phyloP scores from a whole-genome alignment of 2,113 vertebrate genomes.

The Onychostruthus taczanowskii region DNA sequence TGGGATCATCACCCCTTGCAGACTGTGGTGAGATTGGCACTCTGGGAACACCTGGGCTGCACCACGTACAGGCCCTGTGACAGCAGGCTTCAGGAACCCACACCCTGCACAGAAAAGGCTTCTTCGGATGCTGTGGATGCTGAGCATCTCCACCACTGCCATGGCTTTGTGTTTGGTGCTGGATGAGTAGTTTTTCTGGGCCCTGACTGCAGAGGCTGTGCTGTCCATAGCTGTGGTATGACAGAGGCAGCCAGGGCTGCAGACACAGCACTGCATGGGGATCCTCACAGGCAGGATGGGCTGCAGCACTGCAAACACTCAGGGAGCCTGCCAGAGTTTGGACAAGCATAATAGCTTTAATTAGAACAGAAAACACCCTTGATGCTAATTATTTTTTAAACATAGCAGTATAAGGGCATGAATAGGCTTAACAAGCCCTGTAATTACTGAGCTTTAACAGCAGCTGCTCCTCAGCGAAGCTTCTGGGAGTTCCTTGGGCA shows the following conservation, averaged over 20 bases:
- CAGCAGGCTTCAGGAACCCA: not conserved
- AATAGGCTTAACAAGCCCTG: not conserved
- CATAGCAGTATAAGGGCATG: not conserved
- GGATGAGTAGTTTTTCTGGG: not conserved
- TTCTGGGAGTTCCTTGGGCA: not conserved
- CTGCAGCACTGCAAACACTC: not conserved
- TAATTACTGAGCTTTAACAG: not conserved
- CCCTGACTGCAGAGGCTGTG: not conserved
- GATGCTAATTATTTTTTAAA: not conserved
- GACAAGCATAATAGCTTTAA: not conserved
- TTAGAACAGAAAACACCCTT: not conserved
- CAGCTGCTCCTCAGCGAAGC: not conserved
- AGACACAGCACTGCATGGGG: not conserved
- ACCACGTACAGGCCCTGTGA: not conserved
- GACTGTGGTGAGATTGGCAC: accelerated
- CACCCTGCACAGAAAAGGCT: not conserved
- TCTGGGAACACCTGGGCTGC: too few relatives aligned
- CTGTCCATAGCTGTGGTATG: not conserved
- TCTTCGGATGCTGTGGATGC: not conserved
- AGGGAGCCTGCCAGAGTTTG: not conserved
- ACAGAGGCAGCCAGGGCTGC: not conserved
- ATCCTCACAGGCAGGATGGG: not conserved
- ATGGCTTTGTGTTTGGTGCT: not conserved
- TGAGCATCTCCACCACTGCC: accelerated
- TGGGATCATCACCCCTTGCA: not conserved